Percentiles rank a stretch among this genome's conserved stretches.
These are phyloP conservation scores for Panagrolaimus sp. DNA, from an alignment of 1,140 invertebrate species.

Conservation along the genomic window DNA sequence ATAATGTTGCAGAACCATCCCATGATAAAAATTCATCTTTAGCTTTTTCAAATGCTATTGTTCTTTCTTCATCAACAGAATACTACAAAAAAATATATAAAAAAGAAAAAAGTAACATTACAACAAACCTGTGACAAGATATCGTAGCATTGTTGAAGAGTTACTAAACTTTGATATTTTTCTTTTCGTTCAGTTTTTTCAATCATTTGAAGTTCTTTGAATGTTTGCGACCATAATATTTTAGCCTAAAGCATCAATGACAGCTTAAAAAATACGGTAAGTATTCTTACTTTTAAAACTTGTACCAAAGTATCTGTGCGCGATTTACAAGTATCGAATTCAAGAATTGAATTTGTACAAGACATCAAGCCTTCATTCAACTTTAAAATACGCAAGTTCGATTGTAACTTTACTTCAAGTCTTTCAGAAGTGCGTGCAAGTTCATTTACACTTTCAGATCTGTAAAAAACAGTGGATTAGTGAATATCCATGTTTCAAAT, in stretches of 20 bases:
- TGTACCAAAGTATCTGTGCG: slow-evolving; percentile 9
- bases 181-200: slow-evolving; percentile 7
- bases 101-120: neutral
- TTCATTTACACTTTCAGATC: slow-evolving; percentile 12
- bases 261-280: too few species aligned
- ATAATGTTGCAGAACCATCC: neutral
- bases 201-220: slow-evolving; percentile 10
- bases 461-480: neutral
- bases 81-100: neutral
- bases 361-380: slow-evolving; percentile 12
- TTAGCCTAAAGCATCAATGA: neutral
- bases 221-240: neutral
- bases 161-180: slow-evolving; percentile 3
- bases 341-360: slow-evolving; percentile 14
- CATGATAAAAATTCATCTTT: slow-evolving; percentile 15
- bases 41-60: neutral
- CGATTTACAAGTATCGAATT: slow-evolving; percentile 12
- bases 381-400: slow-evolving; percentile 6
- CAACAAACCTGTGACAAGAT: slow-evolving; percentile 3
- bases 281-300: neutral
- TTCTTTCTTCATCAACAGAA: neutral
- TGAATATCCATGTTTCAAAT: neutral
- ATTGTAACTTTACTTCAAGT: slow-evolving; percentile 10
- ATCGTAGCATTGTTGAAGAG: slow-evolving; percentile 5
- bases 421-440: slow-evolving; percentile 2